phyloP scores from a whole-genome alignment of 2,888 invertebrate species.

The Embidobia sp. region DNA sequence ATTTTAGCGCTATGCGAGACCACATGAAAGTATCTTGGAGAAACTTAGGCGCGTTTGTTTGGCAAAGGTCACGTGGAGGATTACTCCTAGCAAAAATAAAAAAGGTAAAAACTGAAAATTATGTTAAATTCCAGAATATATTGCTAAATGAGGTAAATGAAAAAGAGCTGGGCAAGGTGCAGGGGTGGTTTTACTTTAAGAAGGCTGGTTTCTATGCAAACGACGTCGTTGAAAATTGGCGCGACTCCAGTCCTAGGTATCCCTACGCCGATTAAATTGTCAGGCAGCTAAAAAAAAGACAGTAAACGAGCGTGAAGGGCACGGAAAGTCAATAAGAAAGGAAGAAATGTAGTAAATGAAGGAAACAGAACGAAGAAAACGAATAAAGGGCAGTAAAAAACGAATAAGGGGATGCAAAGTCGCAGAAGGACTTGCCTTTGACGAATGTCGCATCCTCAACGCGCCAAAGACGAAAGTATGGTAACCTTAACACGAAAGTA shows the following conservation, averaged over 20 bases:
- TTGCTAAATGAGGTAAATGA: conserved; percentile 51
- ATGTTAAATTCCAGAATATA: conserved; percentile 57
- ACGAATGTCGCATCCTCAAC: conserved; percentile 40
- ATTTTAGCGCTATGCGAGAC: conserved; percentile 19
- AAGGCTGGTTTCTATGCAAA: conserved; percentile 54
- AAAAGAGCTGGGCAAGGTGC: conserved; percentile 14
- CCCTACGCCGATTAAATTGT: conserved; percentile 54
- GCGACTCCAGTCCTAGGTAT: conserved; percentile 42
- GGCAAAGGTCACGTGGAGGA: conserved; percentile 45
- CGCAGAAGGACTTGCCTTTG: conserved; percentile 22
- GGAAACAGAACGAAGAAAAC: background rate
- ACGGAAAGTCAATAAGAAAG: background rate
- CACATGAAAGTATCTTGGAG: conserved; percentile 7
- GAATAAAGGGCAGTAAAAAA: background rate
- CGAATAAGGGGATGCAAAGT: conserved; percentile 11
- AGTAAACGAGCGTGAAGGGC: background rate
- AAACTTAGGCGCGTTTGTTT: conserved; percentile 28
- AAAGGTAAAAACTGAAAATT: conserved; percentile 47
- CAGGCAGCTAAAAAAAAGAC: conserved; percentile 22
- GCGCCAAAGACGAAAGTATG: conserved; percentile 32
- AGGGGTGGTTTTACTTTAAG: conserved; percentile 32
- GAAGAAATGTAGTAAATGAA: conserved; percentile 5
- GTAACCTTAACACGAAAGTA: conserved; percentile 56
- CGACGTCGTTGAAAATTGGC: conserved; percentile 53
- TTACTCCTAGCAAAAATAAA: conserved; percentile 43